Evolutionary conservation across 1,140 invertebrate genomes (phyloP), one percentile per base, ranked within the genome.

Genomic region (Hypsibius dujardini): DNA sequence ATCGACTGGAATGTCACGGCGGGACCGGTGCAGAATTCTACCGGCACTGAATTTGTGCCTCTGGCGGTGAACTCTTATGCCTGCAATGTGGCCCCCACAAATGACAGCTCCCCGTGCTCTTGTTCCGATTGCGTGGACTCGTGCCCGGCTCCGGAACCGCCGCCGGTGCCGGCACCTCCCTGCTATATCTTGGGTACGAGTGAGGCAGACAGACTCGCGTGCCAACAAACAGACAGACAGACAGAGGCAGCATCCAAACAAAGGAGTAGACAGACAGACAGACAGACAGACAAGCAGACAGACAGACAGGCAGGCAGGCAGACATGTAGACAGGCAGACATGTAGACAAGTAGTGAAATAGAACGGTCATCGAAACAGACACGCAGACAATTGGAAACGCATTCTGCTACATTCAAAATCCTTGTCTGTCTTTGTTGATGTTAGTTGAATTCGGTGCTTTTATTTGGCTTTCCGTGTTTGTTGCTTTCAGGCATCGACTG

Each of bases 121-220:
- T 95, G 92, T 77, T 83, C 90, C 47, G 93, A 97, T 81, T 97
- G 93, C 78, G 83, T 85, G 75, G 79, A 77, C 56, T 87, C 87
- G 73, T 95, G 92, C 79, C 87, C 88, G 0, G 83, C 83, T 46
- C 85, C 88, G 40, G 82, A 85, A 7, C 86, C 87, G 1, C 77
- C 82, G 12, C 86, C 87, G 1, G 82, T 85, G 15, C 74, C 82
- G 42, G 81, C 84, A n/a, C 75, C 79, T 46, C 85, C 86, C n/a
- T 90, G 89, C 76, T 82, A 76, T 70, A 84, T 94, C 71, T 76
- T 83, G 2, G 85, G 86, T 50, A 82, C 87, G 1, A 12, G 87
- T 91, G 78, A 87, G 88, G 1, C 86, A 89, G 77, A 80, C 83
- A 1, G 84, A 92, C 69, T 80, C 88, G 28, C 28, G 28, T 28